Conservation (phyloP, 1,140 invertebrate genomes). For the Ceratina japonica region DNA sequence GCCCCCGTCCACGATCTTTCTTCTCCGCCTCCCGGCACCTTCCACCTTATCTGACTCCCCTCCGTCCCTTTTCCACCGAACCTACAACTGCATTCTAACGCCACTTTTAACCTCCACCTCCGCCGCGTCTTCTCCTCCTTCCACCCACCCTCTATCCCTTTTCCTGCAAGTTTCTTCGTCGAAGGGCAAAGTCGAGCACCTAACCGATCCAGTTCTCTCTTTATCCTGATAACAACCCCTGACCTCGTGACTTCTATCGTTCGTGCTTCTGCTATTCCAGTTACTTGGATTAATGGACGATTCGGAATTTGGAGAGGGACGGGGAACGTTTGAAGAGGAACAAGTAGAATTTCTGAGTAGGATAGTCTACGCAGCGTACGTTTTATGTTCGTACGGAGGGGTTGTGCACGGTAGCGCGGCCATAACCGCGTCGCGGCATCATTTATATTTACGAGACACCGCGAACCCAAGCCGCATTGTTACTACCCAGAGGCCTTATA, state of each 20-base stretch:
- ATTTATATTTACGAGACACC: conserved; percentile 79
- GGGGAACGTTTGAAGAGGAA: no score
- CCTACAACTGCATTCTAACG: conserved; percentile 50
- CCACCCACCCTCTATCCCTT: not conserved
- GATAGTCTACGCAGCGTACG: conserved; percentile 57
- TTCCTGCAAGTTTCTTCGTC: conserved; percentile 31
- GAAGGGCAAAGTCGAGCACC: conserved; percentile 34
- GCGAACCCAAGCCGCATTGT: conserved; percentile 73
- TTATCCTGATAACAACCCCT: conserved; percentile 21
- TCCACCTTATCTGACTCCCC: conserved; percentile 42
- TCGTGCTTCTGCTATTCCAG: not conserved
- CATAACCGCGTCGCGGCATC: conserved; percentile 76
- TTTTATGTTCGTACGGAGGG: conserved; percentile 60
- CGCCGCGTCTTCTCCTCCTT: not conserved
- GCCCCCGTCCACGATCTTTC: conserved; percentile 65
- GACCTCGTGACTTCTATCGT: conserved; percentile 37
- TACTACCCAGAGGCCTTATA: conserved; percentile 72
- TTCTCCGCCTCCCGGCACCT: conserved; percentile 59
- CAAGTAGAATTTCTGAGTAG: no score
- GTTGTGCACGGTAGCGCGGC: conserved; percentile 70
- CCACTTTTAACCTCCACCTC: conserved; percentile 48
- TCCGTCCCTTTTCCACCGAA: not conserved
- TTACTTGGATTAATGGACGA: not conserved
- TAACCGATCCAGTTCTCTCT: not conserved
- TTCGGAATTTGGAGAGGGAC: not conserved